Conservation (phyloP, 2,113 vertebrate species). For the Acanthochromis polyacanthus region DNA sequence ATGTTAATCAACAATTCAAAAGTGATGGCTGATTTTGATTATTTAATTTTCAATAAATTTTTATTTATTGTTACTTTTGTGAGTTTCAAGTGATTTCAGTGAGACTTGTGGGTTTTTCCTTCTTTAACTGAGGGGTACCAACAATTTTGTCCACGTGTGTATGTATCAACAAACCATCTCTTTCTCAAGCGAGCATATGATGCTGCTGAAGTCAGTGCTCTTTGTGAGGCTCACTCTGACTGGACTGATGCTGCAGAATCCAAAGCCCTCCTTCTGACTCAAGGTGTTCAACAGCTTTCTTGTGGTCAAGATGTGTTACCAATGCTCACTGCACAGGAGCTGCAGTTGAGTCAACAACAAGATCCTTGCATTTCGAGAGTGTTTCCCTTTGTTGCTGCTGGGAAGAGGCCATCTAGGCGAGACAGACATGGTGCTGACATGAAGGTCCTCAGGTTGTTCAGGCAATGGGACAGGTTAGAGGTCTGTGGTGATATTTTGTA, state of each 20-base stretch:
- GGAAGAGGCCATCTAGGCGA: neutral
- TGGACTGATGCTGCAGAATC: neutral
- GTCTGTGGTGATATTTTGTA: neutral
- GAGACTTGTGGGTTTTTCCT: no score
- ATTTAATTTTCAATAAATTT: no score
- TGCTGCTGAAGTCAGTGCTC: neutral
- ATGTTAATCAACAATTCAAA: no score
- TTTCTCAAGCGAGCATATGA: no score
- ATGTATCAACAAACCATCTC: no score
- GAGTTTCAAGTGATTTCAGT: no score
- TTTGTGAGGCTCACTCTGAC: neutral
- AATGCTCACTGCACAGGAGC: neutral
- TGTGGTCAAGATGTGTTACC: neutral
- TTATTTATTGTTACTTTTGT: no score
- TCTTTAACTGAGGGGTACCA: no score
- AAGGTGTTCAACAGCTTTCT: neutral
- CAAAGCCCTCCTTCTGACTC: neutral
- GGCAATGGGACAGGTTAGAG: constrained; percentile 5
- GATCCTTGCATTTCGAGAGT: neutral
- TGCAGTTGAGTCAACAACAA: neutral
- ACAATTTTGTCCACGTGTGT: no score
- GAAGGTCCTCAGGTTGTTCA: neutral
- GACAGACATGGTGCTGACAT: neutral
- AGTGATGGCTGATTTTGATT: no score
- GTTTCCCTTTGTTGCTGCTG: neutral